phyloP scores from a whole-genome alignment of 1,140 invertebrate species.

The Charaxes varanes region DNA sequence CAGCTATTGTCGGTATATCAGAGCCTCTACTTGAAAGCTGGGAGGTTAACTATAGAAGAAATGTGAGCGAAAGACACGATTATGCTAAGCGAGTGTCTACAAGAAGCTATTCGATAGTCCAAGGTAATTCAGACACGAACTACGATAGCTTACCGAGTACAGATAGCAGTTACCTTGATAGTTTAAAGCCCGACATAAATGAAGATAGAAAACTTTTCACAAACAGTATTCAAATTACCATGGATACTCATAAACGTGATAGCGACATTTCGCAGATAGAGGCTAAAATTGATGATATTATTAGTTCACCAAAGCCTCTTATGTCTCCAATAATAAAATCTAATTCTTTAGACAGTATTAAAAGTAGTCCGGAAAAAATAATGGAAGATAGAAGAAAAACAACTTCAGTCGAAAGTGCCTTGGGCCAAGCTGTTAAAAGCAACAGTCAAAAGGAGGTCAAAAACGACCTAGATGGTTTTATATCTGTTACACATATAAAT shows the following conservation, averaged over 20 bases:
- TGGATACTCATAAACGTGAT: slow-evolving; percentile 56
- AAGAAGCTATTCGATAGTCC: slow-evolving; percentile 52
- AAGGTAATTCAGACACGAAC: slow-evolving; percentile 43
- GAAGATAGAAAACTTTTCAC: slow-evolving; percentile 56
- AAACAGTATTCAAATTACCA: slow-evolving; percentile 54
- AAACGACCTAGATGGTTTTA: slow-evolving; percentile 51
- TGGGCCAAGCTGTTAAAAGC: slow-evolving; percentile 42
- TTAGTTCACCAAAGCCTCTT: slow-evolving; percentile 69
- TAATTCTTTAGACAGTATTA: slow-evolving; percentile 75
- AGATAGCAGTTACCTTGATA: slow-evolving; percentile 65
- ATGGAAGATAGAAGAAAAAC: slow-evolving; percentile 65
- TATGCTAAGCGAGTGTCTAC: slow-evolving; percentile 55
- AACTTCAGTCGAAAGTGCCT: slow-evolving; percentile 65
- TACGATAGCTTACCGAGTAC: slow-evolving; percentile 65
- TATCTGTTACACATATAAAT: slow-evolving; percentile 62
- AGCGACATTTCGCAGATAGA: slow-evolving; percentile 68
- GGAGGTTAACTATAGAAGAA: slow-evolving; percentile 71
- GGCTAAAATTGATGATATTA: slow-evolving; percentile 73
- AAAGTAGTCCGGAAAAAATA: slow-evolving; percentile 70
- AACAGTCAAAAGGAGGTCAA: slow-evolving; percentile 39
- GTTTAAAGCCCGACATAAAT: slow-evolving; percentile 52
- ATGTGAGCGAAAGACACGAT: slow-evolving; percentile 59
- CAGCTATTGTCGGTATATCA: slow-evolving; percentile 69
- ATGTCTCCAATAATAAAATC: slow-evolving; percentile 70
- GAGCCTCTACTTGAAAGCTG: slow-evolving; percentile 71